Conservation (phyloP, 2,797 vertebrate species). For the Synanceia verrucosa region DNA sequence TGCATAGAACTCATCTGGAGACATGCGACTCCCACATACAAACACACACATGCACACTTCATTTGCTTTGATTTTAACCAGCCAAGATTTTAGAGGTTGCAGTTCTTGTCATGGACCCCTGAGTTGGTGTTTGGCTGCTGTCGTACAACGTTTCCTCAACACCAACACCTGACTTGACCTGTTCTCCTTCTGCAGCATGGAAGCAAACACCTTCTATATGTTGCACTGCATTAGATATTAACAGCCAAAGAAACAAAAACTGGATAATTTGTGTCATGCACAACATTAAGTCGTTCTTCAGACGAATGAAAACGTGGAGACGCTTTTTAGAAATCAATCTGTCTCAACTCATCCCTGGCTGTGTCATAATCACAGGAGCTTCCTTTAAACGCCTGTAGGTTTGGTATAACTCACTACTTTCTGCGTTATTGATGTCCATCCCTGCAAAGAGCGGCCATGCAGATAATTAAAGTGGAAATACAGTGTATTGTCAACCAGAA, state of each 20-base stretch:
- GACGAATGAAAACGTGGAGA: not conserved
- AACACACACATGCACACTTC: slow-evolving; percentile 66
- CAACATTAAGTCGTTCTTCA: too few species aligned
- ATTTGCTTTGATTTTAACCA: too few species aligned
- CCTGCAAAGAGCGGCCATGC: slow-evolving; percentile 70
- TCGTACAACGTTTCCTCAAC: slow-evolving; percentile 26
- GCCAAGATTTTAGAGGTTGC: slow-evolving; percentile 39
- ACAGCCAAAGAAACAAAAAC: not conserved
- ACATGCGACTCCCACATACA: slow-evolving; percentile 43
- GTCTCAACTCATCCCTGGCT: not conserved
- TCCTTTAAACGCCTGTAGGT: slow-evolving; percentile 24
- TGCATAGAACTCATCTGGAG: slow-evolving; percentile 78
- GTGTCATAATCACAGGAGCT: slow-evolving; percentile 10
- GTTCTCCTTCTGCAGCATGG: not conserved
- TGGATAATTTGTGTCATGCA: too few species aligned
- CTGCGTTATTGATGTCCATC: slow-evolving; percentile 63
- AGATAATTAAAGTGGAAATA: slow-evolving; percentile 78
- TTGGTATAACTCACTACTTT: slow-evolving; percentile 38
- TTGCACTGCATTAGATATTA: too few species aligned
- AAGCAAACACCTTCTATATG: too few species aligned
- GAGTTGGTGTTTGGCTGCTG: slow-evolving; percentile 45
- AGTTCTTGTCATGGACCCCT: slow-evolving; percentile 19
- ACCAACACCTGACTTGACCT: slow-evolving; percentile 25
- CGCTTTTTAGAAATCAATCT: not conserved
- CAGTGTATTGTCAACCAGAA: slow-evolving; percentile 63